Evolutionary conservation across 2,113 vertebrate species (phyloP).

Genomic region (Geococcyx californianus): DNA sequence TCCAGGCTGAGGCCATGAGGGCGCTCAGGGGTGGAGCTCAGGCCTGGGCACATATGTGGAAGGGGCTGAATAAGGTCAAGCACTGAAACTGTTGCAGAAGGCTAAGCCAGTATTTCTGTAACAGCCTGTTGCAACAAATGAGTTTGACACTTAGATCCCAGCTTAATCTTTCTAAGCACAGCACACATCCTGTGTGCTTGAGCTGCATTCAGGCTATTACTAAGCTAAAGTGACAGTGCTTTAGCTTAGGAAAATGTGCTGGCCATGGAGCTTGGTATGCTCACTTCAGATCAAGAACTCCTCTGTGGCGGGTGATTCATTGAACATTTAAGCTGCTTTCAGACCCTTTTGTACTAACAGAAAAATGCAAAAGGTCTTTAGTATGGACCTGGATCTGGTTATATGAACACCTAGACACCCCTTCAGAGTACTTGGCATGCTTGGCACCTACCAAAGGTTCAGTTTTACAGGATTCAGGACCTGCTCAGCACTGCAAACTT

Average conservation of each 20-base stretch:
- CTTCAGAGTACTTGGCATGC: not conserved
- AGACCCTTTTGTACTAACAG: not conserved
- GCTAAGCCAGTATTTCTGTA: not conserved
- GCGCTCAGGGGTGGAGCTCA: rapidly evolving
- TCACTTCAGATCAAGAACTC: not conserved
- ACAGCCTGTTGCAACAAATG: not conserved
- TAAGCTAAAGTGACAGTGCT: not conserved
- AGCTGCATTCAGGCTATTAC: not conserved
- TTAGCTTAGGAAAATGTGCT: not conserved
- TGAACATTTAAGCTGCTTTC: not conserved
- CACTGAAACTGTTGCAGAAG: not conserved
- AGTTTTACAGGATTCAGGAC: not conserved
- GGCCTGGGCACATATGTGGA: rapidly evolving
- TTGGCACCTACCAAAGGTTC: not conserved
- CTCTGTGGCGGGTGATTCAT: not conserved
- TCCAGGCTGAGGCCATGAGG: not conserved
- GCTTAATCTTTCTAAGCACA: not conserved
- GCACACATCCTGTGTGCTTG: not conserved
- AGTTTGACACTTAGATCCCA: not conserved
- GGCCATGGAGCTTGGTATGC: not conserved
- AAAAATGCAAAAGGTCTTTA: not conserved
- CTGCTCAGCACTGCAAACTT: not conserved
- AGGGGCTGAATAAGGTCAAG: not conserved
- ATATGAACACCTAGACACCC: not conserved
- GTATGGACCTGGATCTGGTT: not conserved